Evolutionary conservation across 2,888 invertebrate genomes (phyloP).

Genomic region (Chymomyza amoena): DNA sequence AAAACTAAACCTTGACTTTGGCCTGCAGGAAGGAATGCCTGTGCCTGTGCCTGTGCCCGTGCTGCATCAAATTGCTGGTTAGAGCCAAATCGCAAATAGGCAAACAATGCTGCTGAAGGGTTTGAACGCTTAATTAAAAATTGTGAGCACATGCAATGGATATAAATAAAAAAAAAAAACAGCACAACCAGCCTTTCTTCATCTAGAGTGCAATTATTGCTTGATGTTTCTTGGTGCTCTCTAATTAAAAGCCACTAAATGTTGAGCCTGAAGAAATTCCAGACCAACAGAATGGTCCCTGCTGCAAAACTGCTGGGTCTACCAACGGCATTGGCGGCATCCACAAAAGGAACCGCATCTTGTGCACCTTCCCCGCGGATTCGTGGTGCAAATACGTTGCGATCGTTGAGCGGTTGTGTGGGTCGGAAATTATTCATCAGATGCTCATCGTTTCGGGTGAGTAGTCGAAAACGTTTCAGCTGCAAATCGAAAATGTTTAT

Average conservation of each 20-base stretch:
- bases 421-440: conserved; percentile 91
- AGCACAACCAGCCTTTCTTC: conserved; percentile 12
- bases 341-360: conserved; percentile 46
- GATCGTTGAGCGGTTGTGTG: conserved; percentile 87
- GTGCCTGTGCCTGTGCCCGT: not conserved
- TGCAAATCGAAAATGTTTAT: conserved; percentile 69
- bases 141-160: conserved; percentile 35
- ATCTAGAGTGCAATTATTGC: not conserved
- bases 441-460: conserved; percentile 82
- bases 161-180: conserved; percentile 6
- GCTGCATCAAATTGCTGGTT: conserved; percentile 12
- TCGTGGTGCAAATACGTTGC: conserved; percentile 80
- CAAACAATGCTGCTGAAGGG: conserved; percentile 38
- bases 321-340: conserved; percentile 42
- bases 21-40: not conserved
- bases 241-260: conserved; percentile 57
- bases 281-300: conserved; percentile 18
- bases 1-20: not conserved
- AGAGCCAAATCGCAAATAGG: conserved; percentile 8
- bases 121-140: conserved; percentile 55
- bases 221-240: conserved; percentile 8
- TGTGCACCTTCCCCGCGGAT: not conserved
- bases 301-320: not conserved
- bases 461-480: conserved; percentile 86
- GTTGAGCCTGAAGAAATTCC: conserved; percentile 4